These are phyloP conservation scores for Sceloporus undulatus DNA, from an alignment of 2,113 vertebrate species.

Conservation along the genomic window DNA sequence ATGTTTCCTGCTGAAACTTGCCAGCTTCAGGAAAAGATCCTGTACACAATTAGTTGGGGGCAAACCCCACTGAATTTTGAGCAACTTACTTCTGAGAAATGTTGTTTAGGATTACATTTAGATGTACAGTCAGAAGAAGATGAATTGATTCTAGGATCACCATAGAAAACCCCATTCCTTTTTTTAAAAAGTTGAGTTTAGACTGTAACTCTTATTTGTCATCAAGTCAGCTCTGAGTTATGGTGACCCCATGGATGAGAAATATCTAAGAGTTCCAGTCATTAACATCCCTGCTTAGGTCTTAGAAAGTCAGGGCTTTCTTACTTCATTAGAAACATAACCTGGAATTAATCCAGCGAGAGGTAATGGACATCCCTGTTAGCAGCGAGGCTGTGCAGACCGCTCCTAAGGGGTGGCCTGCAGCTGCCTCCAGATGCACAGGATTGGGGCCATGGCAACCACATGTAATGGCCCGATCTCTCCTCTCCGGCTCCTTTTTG, in stretches of 20 bases:
- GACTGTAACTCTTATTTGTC: too few relatives aligned
- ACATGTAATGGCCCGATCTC: too few relatives aligned
- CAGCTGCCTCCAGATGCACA: too few relatives aligned
- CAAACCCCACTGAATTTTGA: neutral
- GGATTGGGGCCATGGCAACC: too few relatives aligned
- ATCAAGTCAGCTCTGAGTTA: too few relatives aligned
- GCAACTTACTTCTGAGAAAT: neutral
- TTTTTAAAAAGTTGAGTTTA: neutral
- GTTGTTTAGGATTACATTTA: neutral
- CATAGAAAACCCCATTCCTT: neutral
- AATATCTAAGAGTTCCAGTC: too few relatives aligned
- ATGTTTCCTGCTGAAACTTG: neutral
- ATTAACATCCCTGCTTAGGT: too few relatives aligned
- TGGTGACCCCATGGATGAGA: too few relatives aligned
- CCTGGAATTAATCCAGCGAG: constrained; percentile 7
- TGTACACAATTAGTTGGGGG: neutral
- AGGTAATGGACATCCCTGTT: constrained; percentile 36
- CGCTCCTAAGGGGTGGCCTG: too few relatives aligned
- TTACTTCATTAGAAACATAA: neutral
- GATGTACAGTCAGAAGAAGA: neutral
- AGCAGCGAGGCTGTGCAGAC: neutral
- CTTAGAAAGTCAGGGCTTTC: too few relatives aligned
- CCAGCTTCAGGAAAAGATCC: neutral
- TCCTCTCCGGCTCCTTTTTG: too few relatives aligned
- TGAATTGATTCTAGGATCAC: too few relatives aligned